Evolutionary conservation across 2,888 invertebrate species (phyloP), one percentile per base, ranked within the genome.

Genomic region (Nipponacmea schrenckii): DNA sequence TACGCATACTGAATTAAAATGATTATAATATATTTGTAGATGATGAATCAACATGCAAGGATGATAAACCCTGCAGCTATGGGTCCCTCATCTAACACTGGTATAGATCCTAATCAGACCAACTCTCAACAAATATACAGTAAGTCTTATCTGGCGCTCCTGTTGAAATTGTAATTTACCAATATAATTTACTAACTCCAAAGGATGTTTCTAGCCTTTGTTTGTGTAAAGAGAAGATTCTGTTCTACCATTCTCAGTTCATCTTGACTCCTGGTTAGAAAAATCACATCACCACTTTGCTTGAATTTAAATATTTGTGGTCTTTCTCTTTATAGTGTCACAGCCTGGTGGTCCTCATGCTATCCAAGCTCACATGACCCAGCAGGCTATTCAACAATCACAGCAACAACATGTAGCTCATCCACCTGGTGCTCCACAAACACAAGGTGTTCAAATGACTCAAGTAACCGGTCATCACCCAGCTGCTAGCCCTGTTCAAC

Each of bases 401-500:
- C 72, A 72, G 68, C 67, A 67, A 64, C 62, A 63, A 17, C 69
- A 69, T 69, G 64, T 69, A 64, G 26, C 69, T 26, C 63, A 63
- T 45, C 46, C 63, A 24, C 50, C 48, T 64, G 69, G 69, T 46
- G 64, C 63, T 50, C 69, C 64, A 27, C 69, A 69, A 50, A 45
- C 63, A 44, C 69, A 64, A 50, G 45, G 45, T n/a, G 64, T 64
- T 46, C 69, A 69, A 64, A 69, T 69, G 69, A 69, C 69, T 39
- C 68, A 75, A 77, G 80, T 80, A 77, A 65, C 75, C n/a, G 70
- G 68, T n/a, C 80, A 69, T 14, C 77, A 80, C 46, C 83, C 82
- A 44, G 80, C 82, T 27, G 81, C 81, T 24, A 83, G 82, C 69
- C 82, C 82, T 45, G 82, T 80, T 12, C 82, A 79, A 72, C 77